Evolutionary conservation across 2,797 vertebrate species (phyloP).

Genomic region (Catamblyrhynchus diadema): DNA sequence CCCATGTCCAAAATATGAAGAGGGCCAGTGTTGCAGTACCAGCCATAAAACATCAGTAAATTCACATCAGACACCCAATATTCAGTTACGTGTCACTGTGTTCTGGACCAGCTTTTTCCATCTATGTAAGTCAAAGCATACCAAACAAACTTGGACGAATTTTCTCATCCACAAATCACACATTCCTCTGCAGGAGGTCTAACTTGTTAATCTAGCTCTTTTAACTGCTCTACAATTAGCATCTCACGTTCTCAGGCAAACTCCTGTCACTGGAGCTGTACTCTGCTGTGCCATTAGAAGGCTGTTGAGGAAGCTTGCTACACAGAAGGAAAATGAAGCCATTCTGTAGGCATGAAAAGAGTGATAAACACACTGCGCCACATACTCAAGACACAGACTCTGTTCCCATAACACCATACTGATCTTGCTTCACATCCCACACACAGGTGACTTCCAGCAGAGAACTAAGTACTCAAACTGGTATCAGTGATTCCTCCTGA

Average conservation of each 20-base stretch:
- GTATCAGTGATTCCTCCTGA: background rate
- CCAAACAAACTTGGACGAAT: background rate
- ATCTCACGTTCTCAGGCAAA: background rate
- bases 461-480: background rate
- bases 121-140: background rate
- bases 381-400: background rate
- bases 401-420: background rate
- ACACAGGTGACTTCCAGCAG: background rate
- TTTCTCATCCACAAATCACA: background rate
- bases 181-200: background rate
- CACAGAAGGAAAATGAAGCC: background rate
- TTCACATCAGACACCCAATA: background rate
- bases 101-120: background rate
- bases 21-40: background rate
- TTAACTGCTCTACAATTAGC: constrained; percentile 12
- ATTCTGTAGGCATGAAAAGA: background rate
- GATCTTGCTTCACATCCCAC: background rate
- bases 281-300: background rate
- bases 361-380: background rate
- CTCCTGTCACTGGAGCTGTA: background rate
- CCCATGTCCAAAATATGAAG: background rate
- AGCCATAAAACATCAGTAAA: background rate
- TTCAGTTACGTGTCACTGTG: background rate
- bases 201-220: background rate
- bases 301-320: background rate